Evolutionary conservation across 92 coral and sea anemone genomes (phyloP).

Genomic region (Chrysogorgia sp.): DNA sequence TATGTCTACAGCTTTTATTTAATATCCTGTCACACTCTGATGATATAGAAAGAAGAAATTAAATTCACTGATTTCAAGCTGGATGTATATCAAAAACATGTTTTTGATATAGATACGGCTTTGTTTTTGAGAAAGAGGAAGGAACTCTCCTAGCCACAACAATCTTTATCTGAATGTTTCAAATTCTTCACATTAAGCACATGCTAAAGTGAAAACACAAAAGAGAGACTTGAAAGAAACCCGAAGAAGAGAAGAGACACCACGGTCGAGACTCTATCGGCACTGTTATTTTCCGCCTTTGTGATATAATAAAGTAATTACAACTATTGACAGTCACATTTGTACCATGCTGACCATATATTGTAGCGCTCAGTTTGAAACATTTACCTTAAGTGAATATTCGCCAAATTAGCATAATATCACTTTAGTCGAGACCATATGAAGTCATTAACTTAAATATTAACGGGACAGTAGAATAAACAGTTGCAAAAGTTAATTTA

Average conservation of each 20-base stretch:
- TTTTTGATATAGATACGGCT: not conserved
- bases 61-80: no score
- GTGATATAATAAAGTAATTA: not conserved
- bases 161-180: not conserved
- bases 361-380: not conserved
- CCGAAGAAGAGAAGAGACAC: not conserved
- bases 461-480: no score
- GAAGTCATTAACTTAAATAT: not conserved
- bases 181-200: constrained; percentile 9
- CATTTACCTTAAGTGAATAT: not conserved
- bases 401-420: not conserved
- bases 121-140: not conserved
- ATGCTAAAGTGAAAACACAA: not conserved
- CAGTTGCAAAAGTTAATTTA: not conserved
- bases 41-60: no score
- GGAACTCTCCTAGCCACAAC: not conserved
- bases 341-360: not conserved
- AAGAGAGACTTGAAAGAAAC: not conserved
- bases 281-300: not conserved
- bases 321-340: not conserved
- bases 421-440: not conserved
- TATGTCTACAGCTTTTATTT: no score
- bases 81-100: not conserved
- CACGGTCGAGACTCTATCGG: not conserved
- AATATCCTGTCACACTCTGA: no score